Conservation (phyloP, 1,140 invertebrate genomes). For the Drosophila navojoa region DNA sequence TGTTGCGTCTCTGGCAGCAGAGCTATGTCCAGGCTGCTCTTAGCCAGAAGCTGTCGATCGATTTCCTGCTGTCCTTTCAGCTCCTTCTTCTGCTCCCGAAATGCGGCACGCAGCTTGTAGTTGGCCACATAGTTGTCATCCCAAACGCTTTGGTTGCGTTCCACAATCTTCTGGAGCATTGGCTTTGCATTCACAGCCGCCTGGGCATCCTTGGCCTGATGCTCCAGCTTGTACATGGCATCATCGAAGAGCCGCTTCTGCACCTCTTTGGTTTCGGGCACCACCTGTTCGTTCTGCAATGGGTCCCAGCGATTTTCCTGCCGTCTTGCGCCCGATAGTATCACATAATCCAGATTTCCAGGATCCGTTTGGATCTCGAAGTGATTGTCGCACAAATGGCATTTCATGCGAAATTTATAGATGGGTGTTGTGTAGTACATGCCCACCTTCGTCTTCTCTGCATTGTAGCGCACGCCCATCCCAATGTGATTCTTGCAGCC, state of each 20-base stretch:
- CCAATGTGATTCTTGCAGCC: conserved; percentile 99
- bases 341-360: conserved; percentile 98
- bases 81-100: conserved; percentile 92
- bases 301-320: conserved; percentile 99
- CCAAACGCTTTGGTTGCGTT: conserved; percentile 91
- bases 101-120: conserved; percentile 90
- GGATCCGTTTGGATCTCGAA: conserved; percentile 99
- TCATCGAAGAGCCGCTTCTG: conserved; percentile 95
- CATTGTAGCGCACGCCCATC: conserved; percentile 97
- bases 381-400: conserved; percentile 98
- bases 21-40: conserved; percentile 90
- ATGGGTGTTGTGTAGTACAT: conserved; percentile 99
- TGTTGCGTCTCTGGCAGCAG: conserved; percentile 91
- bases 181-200: conserved; percentile 89
- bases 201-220: conserved; percentile 92
- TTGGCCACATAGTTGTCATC: conserved; percentile 96
- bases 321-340: conserved; percentile 95
- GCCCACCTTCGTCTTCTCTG: conserved; percentile 99
- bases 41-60: conserved; percentile 90
- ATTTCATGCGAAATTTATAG: conserved; percentile 99
- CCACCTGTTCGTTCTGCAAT: conserved; percentile 96
- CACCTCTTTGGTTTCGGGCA: conserved; percentile 94
- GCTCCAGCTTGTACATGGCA: conserved; percentile 98
- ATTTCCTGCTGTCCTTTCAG: conserved; percentile 87
- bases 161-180: conserved; percentile 89